Percentiles rank a stretch among this genome's conserved stretches.
Conservation (phyloP, 2,797 vertebrate genomes). For the Onychomys torridus region DNA sequence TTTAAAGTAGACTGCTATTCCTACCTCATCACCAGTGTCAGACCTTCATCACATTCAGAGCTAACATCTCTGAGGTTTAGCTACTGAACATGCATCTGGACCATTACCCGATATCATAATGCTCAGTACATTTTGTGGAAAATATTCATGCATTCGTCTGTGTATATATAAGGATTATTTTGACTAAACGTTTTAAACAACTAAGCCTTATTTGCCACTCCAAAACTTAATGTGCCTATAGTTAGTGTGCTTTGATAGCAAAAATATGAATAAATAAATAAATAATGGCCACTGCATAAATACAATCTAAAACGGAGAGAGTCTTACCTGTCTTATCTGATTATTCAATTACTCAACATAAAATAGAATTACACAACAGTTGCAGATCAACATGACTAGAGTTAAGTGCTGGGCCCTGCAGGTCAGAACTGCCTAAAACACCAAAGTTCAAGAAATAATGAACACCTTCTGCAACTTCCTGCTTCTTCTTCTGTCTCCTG, state of each 20-base stretch:
- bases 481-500: neutral
- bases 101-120: neutral
- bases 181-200: neutral
- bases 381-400: neutral
- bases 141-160: neutral
- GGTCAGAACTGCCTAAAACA: neutral
- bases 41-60: neutral
- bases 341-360: neutral
- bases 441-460: neutral
- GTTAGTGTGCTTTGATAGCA: neutral
- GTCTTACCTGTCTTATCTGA: fast-evolving
- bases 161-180: neutral
- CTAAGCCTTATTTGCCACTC: neutral
- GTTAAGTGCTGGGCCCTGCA: neutral
- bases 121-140: neutral
- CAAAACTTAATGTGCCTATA: neutral
- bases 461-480: neutral
- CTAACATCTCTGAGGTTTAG: neutral
- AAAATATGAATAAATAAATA: neutral
- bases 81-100: neutral
- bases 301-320: neutral
- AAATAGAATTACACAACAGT: neutral
- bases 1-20: neutral
- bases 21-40: neutral
- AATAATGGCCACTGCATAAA: neutral